These are phyloP conservation scores for Corynorhinus townsendii DNA, from an alignment of 2,113 vertebrate genomes.

Conservation along the genomic window DNA sequence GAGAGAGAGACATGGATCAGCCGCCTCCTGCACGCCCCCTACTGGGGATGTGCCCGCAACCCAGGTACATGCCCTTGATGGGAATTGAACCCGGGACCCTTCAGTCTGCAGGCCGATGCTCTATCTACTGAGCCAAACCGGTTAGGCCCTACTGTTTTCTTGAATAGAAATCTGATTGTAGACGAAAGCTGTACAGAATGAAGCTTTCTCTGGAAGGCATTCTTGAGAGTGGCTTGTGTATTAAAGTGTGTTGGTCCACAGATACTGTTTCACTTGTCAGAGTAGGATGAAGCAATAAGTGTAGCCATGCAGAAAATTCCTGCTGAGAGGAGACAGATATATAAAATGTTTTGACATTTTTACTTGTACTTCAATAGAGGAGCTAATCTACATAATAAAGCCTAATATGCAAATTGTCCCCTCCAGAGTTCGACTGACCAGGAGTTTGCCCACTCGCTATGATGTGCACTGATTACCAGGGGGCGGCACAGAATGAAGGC, in stretches of 20 bases:
- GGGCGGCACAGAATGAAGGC: too few species aligned
- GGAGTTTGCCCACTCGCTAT: too few species aligned
- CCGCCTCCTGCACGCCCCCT: too few species aligned
- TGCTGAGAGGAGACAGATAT: slow-evolving; percentile 41
- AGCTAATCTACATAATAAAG: not conserved
- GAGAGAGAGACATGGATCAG: too few species aligned
- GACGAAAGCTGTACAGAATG: not conserved
- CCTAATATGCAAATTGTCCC: too few species aligned
- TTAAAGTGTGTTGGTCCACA: slow-evolving; percentile 15
- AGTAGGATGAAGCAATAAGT: slow-evolving; percentile 16
- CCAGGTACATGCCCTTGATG: too few species aligned
- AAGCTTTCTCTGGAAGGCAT: slow-evolving; percentile 42
- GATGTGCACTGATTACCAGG: too few species aligned
- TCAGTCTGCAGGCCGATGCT: too few species aligned
- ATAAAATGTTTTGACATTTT: slow-evolving; percentile 25
- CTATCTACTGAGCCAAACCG: too few species aligned
- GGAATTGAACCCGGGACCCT: too few species aligned
- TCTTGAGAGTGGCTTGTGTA: slow-evolving; percentile 53
- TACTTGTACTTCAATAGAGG: slow-evolving; percentile 31
- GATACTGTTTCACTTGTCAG: slow-evolving; percentile 38
- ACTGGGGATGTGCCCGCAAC: too few species aligned
- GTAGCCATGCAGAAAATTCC: slow-evolving; percentile 55
- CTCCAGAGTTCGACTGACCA: too few species aligned
- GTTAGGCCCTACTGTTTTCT: not conserved
- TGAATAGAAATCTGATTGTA: slow-evolving; percentile 29